Evolutionary conservation across 1,140 invertebrate genomes (phyloP).

Genomic region (Branchinecta lynchi): DNA sequence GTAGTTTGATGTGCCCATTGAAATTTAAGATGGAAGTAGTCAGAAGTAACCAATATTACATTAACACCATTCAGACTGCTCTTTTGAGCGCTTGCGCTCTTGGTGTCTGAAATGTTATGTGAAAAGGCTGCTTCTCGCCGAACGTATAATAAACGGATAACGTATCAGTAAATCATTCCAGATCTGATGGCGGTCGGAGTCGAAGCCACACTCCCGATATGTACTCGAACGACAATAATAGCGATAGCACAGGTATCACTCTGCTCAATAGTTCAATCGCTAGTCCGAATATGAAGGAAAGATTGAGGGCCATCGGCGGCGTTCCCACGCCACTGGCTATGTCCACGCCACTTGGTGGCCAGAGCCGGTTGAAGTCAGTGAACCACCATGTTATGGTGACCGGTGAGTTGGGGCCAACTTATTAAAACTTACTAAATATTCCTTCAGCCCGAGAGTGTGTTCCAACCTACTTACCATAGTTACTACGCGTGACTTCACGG

Average conservation of each 20-base stretch:
- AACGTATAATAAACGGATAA: too few species aligned
- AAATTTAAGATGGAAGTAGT: too few species aligned
- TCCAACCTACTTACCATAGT: too few species aligned
- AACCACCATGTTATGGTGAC: not conserved
- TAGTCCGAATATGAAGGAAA: slow-evolving; percentile 71
- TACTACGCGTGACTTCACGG: too few species aligned
- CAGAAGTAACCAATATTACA: too few species aligned
- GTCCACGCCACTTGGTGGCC: slow-evolving; percentile 30
- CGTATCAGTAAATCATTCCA: not conserved
- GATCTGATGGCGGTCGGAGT: slow-evolving; percentile 29
- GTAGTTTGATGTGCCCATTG: slow-evolving; percentile 12
- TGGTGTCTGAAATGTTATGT: too few species aligned
- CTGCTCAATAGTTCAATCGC: not conserved
- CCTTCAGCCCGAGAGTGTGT: too few species aligned
- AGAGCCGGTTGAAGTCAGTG: not conserved
- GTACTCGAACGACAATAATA: slow-evolving; percentile 37
- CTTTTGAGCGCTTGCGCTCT: too few species aligned
- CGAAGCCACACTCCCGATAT: slow-evolving; percentile 52
- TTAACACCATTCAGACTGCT: too few species aligned
- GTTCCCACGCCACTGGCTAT: slow-evolving; percentile 71
- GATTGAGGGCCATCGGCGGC: slow-evolving; percentile 63
- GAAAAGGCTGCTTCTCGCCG: too few species aligned
- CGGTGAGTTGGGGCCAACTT: not conserved
- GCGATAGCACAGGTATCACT: slow-evolving; percentile 32
- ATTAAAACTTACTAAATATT: too few species aligned